Evolutionary conservation across 2,797 vertebrate species (phyloP).

Genomic region (Arrhamphus sclerolepis): DNA sequence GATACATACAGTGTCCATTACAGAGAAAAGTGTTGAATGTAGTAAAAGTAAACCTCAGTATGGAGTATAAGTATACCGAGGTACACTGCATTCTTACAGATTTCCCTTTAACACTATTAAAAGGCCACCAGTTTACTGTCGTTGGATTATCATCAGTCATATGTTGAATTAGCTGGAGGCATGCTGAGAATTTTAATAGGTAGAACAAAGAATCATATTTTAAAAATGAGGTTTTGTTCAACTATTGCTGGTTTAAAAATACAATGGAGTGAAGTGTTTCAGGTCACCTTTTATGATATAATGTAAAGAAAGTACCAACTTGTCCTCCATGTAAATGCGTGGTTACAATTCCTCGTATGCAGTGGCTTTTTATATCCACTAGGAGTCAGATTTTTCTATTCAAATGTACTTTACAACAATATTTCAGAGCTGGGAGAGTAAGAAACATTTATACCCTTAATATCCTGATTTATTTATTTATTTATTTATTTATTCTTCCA

Average conservation of each 20-base stretch:
- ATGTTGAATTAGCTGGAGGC: too few species aligned
- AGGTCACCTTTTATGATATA: too few species aligned
- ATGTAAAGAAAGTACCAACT: too few species aligned
- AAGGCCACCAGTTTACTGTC: background rate
- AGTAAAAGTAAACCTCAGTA: background rate
- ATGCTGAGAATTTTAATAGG: too few species aligned
- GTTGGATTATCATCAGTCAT: too few species aligned
- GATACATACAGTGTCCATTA: conserved; percentile 7
- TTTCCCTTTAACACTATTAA: background rate
- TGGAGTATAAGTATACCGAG: too few species aligned
- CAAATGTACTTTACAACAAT: background rate
- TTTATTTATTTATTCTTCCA: background rate
- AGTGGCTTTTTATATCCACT: conserved; percentile 20
- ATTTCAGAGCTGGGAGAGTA: background rate
- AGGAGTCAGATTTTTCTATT: conserved; percentile 35
- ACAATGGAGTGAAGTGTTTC: too few species aligned
- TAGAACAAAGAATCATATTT: too few species aligned
- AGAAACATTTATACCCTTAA: background rate
- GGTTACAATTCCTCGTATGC: background rate
- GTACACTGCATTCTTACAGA: too few species aligned
- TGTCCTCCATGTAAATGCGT: too few species aligned
- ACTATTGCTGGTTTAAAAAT: too few species aligned
- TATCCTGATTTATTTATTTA: background rate
- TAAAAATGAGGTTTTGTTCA: too few species aligned
- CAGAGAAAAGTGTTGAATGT: conserved; percentile 11